Evolutionary conservation across 2,888 invertebrate species (phyloP).

Genomic region (Rhagonycha lutea): DNA sequence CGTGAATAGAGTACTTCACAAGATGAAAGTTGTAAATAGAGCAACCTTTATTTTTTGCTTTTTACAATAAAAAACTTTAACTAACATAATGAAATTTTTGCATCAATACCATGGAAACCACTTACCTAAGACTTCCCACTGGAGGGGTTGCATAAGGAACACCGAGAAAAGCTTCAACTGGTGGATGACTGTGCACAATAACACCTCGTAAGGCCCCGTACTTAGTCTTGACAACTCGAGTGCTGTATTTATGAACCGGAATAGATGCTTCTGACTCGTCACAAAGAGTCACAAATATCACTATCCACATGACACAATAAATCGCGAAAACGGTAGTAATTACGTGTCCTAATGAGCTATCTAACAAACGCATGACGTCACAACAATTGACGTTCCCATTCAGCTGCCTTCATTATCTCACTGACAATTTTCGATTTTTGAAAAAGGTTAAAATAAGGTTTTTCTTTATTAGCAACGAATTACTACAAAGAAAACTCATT

Average conservation of each 20-base stretch:
- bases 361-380: constrained; percentile 53
- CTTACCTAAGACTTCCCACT: constrained; percentile 81
- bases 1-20: background rate
- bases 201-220: constrained; percentile 88
- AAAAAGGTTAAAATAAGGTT: background rate
- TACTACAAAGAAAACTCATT: background rate
- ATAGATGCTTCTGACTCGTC: constrained; percentile 59
- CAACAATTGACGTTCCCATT: constrained; percentile 44
- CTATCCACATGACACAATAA: constrained; percentile 55
- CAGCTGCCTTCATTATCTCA: constrained; percentile 38
- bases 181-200: constrained; percentile 78
- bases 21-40: background rate
- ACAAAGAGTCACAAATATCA: constrained; percentile 62
- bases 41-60: background rate
- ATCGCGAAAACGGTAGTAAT: constrained; percentile 48
- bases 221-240: constrained; percentile 83
- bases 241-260: constrained; percentile 77
- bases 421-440: constrained; percentile 5
- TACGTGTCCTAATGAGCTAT: constrained; percentile 45
- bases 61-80: background rate
- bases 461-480: background rate
- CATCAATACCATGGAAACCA: constrained; percentile 6
- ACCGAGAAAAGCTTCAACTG: constrained; percentile 89
- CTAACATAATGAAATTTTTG: background rate
- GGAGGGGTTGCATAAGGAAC: constrained; percentile 94